Base-by-base conservation (phyloP, 2,888 invertebrate genomes). In the Aphidoletes aphidimyza region DNA sequence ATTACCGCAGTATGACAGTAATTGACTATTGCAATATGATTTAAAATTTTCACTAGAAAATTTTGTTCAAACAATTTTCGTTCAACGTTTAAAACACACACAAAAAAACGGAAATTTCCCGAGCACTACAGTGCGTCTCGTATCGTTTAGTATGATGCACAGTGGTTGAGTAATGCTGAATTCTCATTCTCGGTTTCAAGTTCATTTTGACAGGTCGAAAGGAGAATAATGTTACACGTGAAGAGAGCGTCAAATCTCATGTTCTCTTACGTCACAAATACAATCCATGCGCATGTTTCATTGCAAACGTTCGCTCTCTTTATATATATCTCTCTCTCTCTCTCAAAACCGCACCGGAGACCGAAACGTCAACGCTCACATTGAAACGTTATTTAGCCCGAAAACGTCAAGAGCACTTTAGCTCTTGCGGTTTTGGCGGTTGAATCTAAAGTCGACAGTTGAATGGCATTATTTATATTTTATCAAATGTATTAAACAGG, bases 211-310 rank as follows among this genome's bases (percentile, higher is more conserved):
- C 34, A 54, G 22, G 54, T 17, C 19, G 6, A 22, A 54, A 69
- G 69, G 69, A 69, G 69, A 69, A 69, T 22, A n/a, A n/a, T 69
- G 30, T 69, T 34, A 30, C 69, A 69, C 69, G 69, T 69, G 69
- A 69, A 34, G 30, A 69, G 69, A 69, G 69, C 8, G 14, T 6
- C 5, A 69, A 69, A 69, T 17, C 11, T 69, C 69, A 69, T 69
- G 69, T 69, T 69, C 69, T 30, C 69, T 34, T 69, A 69, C 69
- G 69, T 69, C 69, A 69, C 11, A 54, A 3, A 69, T 69, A 69
- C 69, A 69, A 69, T 26, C 69, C 14, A 14, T 17, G 69, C 69
- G 69, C 69, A 69, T 69, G 69, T 69, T 69, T 30, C 30, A 47
- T 47, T 47, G 47, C n/a, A n/a, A n/a, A n/a, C n/a, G n/a, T n/a